Evolutionary conservation across 2,888 invertebrate species (phyloP).

Genomic region (Sepioteuthis lessoniana): DNA sequence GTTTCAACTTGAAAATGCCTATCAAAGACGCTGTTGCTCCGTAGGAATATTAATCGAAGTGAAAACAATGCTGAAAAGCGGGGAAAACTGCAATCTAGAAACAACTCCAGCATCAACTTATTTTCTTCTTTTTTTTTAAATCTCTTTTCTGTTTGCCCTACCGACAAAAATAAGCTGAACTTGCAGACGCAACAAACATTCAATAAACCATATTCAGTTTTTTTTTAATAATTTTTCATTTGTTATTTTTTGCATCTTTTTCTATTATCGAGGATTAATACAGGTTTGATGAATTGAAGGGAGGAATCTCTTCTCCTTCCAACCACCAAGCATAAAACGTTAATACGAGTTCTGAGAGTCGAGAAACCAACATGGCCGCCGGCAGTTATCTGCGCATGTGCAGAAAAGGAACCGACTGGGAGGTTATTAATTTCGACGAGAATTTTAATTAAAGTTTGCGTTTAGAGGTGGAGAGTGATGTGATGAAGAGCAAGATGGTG

Average conservation of each 20-base stretch:
- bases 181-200: not conserved
- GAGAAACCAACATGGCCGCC: not conserved
- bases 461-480: not conserved
- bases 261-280: not conserved
- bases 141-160: no score
- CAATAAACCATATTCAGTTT: not conserved
- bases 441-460: slow-evolving; percentile 15
- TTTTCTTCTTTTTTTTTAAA: no score
- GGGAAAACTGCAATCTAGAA: no score
- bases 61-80: no score
- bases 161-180: no score
- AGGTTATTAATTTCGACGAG: slow-evolving; percentile 14
- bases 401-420: not conserved
- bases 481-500: no score
- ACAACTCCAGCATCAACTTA: no score
- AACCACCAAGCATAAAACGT: not conserved
- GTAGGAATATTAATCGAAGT: no score
- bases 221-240: not conserved
- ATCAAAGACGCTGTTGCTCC: no score
- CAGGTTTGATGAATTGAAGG: not conserved
- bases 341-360: not conserved
- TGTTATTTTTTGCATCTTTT: not conserved
- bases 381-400: not conserved
- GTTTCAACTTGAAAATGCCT: no score
- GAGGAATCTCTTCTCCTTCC: not conserved